Base-by-base conservation (phyloP, 30 jellyfish, hydroid and myxozoan species). In the Aurelia sp. region DNA sequence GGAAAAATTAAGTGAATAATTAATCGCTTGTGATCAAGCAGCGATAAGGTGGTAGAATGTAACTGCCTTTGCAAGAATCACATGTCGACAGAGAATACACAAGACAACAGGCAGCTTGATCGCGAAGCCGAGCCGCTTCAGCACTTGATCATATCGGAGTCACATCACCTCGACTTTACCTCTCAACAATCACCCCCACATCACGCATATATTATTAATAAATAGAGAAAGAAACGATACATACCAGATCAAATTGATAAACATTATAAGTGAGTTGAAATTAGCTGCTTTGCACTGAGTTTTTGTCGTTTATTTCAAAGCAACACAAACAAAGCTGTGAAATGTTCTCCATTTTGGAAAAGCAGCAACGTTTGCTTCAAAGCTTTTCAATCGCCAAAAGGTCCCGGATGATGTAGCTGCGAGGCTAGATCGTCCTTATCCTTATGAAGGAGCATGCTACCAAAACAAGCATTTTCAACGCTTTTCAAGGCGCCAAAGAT, bases 351-450 rank as follows among this genome's bases (percentile, higher is more conserved):
- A 84, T 84, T 84, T 84, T 84, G 91, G 91, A 82, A 74, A 65
- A 82, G 91, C 91, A 82, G 79, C 86, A 82, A 68, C 91, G 91
- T 82, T 82, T 82, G 90, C 82, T 81, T 82, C 85, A 82, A 84
- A 68, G 91, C 91, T 82, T 82, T 82, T 82, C 85, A 82, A 59
- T 82, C 91, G 51, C 60, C 59, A 27, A 82, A 70, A 35, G 86
- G 61, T 74, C 86, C 86, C 76, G 86, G 62, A 57, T 74, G 31
- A 12, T 0, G 66, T 0, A 11, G 19, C 66, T 76, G 47, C 85
- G 91, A 71, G 35, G n/a, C 15, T 16, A 16, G 15, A 44, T 44
- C 41, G 11, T 19, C 3, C 61, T 63, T 37, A 30, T 75, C 74
- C 7, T 19, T 1, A n/a, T 72, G 79, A 55, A 69, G 91, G 74